Percentiles rank a stretch among this genome's conserved stretches.
Conservation (phyloP, 2,888 invertebrate species). For the Cephus pygmeus region DNA sequence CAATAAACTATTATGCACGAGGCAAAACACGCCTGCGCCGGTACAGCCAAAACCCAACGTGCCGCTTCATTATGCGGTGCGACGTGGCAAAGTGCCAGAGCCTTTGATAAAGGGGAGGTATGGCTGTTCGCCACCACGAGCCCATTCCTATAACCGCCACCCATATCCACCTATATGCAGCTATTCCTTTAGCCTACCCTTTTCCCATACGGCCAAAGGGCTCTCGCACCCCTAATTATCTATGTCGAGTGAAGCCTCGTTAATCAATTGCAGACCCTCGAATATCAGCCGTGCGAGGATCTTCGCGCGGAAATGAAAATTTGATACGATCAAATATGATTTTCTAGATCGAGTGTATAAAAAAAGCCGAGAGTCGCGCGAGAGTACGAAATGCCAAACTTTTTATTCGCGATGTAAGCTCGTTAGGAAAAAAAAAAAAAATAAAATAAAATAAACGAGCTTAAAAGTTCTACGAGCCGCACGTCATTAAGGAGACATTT, state of each 20-base stretch:
- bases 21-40: conserved; percentile 54
- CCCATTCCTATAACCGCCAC: background rate
- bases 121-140: background rate
- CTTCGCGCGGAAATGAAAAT: too few relatives aligned
- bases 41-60: conserved; percentile 55
- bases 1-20: conserved; percentile 51
- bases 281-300: background rate
- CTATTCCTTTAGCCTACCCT: background rate
- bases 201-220: too few relatives aligned
- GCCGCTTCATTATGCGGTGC: conserved; percentile 63
- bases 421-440: background rate
- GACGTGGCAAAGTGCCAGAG: conserved; percentile 60
- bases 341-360: too few relatives aligned
- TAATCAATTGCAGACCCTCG: background rate
- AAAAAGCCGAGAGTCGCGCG: too few relatives aligned
- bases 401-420: background rate
- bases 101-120: conserved; percentile 49
- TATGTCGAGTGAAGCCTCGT: background rate
- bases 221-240: background rate
- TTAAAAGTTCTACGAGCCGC: background rate
- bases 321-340: too few relatives aligned
- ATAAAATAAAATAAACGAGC: background rate
- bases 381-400: too few relatives aligned
- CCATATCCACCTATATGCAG: background rate
- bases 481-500: background rate